Evolutionary conservation across 2,888 invertebrate species (phyloP), one percentile per base, ranked within the genome.

Genomic region (Aphelenchoides bicaudatus): DNA sequence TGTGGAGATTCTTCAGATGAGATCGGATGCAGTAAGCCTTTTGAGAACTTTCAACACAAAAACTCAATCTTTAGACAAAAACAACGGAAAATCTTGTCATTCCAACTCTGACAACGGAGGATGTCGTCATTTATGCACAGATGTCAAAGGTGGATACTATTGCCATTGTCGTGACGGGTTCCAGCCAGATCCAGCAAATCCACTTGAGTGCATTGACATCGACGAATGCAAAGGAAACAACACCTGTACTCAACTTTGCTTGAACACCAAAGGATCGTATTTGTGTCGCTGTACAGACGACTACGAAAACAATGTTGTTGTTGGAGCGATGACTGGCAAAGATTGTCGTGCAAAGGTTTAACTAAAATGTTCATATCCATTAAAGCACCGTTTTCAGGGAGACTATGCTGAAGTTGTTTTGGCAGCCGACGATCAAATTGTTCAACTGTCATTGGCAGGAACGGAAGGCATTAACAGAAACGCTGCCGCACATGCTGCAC

Each of bases 131-230:
- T 88, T 88, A 76, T 98, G 96, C 79, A 85, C 92, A 0, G 71
- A 69, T 50, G 55, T 69, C 16, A 50, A 91, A 0, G 87, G 91
- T 16, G 73, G 75, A 38, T 98, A 87, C 80, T 87, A 89, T 78
- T 98, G 96, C 80, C 89, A 89, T 77, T 96, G 96, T 79, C 89
- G 91, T 78, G 86, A 87, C 55, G 96, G 96, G 10, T 98, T 92
- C 82, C 89, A 89, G 81, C 80, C 76, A n/a, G 63, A 71, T 28
- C 70, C 74, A 0, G 54, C 59, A 2, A 67, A 74, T 60, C 73
- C 76, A 13, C 68, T 68, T 49, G 73, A 79, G 10, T 82, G 82
- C 63, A 67, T 78, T 66, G 82, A 82, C 77, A 72, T 72, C 62
- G 73, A 72, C 55, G 76, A 76, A 56, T 77, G 75, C 55, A 64